These are phyloP conservation scores for Tetraodon nigroviridis DNA, from an alignment of 2,113 vertebrate species.

Conservation along the genomic window DNA sequence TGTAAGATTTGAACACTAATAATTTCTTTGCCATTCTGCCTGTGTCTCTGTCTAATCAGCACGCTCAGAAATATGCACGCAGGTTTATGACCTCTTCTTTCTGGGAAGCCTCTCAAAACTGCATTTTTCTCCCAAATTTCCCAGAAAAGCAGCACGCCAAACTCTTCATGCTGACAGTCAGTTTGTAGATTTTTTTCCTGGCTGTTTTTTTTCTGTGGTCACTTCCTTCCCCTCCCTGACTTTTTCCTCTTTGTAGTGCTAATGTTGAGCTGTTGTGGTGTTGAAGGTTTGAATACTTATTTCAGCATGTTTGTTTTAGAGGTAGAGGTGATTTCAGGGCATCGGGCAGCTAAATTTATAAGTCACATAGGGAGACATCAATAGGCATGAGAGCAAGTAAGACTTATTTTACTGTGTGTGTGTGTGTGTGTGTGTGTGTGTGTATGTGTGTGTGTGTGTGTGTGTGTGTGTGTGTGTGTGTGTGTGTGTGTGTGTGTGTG, in stretches of 20 bases:
- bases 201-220: background rate
- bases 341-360: conserved; percentile 16
- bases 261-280: conserved; percentile 6
- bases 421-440: background rate
- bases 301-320: conserved; percentile 12
- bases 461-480: background rate
- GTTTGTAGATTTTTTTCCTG: conserved; percentile 4
- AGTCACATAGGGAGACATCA: conserved; percentile 32
- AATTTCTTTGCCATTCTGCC: conserved; percentile 42
- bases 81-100: conserved; percentile 2
- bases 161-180: background rate
- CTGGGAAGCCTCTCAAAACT: conserved; percentile 18
- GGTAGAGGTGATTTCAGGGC: conserved; percentile 11
- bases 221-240: background rate
- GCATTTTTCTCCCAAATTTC: conserved; percentile 13
- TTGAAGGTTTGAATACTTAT: conserved; percentile 16
- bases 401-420: background rate
- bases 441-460: too few species aligned
- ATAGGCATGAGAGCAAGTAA: conserved; percentile 6
- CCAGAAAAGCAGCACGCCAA: background rate
- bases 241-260: conserved; percentile 20
- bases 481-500: background rate
- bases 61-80: conserved; percentile 20
- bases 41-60: background rate
- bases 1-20: conserved; percentile 21